Evolutionary conservation across 2,113 vertebrate genomes (phyloP).

Genomic region (Serinus canaria): DNA sequence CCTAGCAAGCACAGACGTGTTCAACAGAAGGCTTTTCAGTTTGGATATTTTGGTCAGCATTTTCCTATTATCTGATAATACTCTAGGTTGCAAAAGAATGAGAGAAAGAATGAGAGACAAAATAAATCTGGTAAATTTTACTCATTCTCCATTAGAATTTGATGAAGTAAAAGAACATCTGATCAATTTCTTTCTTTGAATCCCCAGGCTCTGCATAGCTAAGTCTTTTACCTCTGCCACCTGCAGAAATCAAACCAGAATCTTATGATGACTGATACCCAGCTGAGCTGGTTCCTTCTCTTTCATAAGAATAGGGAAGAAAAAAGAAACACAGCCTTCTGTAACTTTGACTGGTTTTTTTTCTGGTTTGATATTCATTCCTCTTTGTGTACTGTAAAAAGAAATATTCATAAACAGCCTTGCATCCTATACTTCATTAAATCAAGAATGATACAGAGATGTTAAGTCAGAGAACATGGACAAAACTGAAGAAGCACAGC

Average conservation of each 20-base stretch:
- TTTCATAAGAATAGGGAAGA: neutral
- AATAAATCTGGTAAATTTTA: neutral
- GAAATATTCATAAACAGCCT: slow-evolving; percentile 29
- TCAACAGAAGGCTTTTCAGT: neutral
- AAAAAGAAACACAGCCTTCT: slow-evolving; percentile 18
- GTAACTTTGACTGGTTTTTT: neutral
- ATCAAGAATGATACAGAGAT: slow-evolving; percentile 5
- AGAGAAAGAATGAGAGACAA: neutral
- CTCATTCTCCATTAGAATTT: neutral
- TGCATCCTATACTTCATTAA: neutral
- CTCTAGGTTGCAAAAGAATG: neutral
- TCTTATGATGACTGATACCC: neutral
- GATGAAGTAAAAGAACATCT: slow-evolving; percentile 11
- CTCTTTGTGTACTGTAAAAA: neutral
- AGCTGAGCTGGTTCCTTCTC: slow-evolving; percentile 9
- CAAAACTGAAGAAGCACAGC: neutral
- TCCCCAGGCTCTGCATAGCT: neutral
- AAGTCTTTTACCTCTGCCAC: slow-evolving; percentile 14
- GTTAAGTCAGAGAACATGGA: neutral
- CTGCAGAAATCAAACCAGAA: slow-evolving; percentile 30
- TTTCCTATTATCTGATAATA: neutral
- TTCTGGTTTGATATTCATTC: slow-evolving; percentile 1
- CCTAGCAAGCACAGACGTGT: neutral
- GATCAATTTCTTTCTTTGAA: slow-evolving; percentile 16
- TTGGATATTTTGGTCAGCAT: neutral